Evolutionary conservation across 53 echinoderm and acorn worm species (phyloP).

Genomic region (Echinarachnius parma): DNA sequence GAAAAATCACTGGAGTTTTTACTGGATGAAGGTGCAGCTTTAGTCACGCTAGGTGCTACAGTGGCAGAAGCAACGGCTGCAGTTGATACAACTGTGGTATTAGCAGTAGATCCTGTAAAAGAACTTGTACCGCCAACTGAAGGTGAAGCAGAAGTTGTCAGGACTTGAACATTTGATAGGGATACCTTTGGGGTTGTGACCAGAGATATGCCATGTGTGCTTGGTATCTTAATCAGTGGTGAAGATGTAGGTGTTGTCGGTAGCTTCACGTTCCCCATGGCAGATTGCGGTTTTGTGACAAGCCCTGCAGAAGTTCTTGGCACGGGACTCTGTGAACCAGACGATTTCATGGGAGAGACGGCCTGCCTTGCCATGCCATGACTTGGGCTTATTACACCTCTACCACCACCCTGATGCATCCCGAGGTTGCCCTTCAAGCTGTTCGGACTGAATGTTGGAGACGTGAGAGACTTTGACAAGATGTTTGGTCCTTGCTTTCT

Average conservation of each 20-base stretch:
- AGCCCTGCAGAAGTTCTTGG: constrained; percentile 17
- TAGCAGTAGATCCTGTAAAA: not conserved
- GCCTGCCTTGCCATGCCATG: not conserved
- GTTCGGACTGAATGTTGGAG: not conserved
- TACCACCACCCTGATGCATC: not conserved
- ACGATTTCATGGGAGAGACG: not conserved
- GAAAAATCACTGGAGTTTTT: too few species aligned
- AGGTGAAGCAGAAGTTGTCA: not conserved
- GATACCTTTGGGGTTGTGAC: not conserved
- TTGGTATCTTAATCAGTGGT: not conserved
- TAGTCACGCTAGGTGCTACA: too few species aligned
- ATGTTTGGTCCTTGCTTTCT: constrained; percentile 24
- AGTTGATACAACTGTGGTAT: not conserved
- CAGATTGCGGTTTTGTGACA: constrained; percentile 1
- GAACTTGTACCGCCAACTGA: not conserved
- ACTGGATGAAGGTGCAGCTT: too few species aligned
- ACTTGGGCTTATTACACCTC: not conserved
- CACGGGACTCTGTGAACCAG: constrained; percentile 11
- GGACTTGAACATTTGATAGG: too few species aligned
- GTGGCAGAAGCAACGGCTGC: too few species aligned
- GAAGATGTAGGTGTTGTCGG: constrained; percentile 5
- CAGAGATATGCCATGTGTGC: constrained; percentile 6
- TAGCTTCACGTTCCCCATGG: not conserved
- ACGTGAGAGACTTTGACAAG: constrained; percentile 12
- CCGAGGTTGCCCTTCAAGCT: too few species aligned